Evolutionary conservation across 2,113 vertebrate genomes (phyloP).

Genomic region (Actinemys pallida): DNA sequence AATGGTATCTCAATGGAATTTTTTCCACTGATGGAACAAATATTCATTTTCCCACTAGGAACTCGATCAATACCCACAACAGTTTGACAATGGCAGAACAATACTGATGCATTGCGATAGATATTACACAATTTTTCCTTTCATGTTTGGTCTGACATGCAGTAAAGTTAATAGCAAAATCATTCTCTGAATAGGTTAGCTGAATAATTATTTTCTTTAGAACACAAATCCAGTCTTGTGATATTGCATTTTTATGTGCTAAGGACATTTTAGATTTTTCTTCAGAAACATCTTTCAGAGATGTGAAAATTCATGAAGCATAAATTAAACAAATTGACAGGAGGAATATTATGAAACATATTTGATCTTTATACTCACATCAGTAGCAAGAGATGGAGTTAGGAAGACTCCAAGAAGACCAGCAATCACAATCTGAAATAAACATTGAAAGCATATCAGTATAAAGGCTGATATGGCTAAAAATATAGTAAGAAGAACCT

Average conservation of each 20-base stretch:
- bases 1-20: not conserved
- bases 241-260: not conserved
- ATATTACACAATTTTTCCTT: not conserved
- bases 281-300: not conserved
- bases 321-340: not conserved
- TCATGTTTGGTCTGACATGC: not conserved
- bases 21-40: not conserved
- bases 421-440: slow-evolving; percentile 55
- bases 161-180: not conserved
- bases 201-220: not conserved
- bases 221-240: not conserved
- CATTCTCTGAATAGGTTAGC: not conserved
- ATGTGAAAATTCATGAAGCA: not conserved
- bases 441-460: not conserved
- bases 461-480: not conserved
- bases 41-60: not conserved
- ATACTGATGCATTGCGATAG: not conserved
- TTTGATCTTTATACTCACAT: slow-evolving; percentile 28
- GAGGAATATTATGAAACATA: too few species aligned
- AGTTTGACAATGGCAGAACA: not conserved
- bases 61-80: not conserved
- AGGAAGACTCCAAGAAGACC: slow-evolving; percentile 60
- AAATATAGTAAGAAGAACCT: not conserved
- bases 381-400: not conserved
- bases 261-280: not conserved